Evolutionary conservation across 2,113 vertebrate species (phyloP).

Genomic region (Oreochromis aureus): DNA sequence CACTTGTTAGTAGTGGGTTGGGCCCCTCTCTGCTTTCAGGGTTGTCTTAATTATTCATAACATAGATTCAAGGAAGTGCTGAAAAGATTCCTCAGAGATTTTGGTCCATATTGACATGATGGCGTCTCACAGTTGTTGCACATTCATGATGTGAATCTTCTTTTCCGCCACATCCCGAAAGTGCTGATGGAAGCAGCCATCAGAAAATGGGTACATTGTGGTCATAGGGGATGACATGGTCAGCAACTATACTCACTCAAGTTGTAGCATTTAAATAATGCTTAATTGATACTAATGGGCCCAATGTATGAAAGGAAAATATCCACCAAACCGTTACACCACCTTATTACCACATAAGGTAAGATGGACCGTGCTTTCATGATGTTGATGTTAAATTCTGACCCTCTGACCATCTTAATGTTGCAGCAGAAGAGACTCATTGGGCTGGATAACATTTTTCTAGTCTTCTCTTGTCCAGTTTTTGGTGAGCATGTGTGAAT

Average conservation of each 20-base stretch:
- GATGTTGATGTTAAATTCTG: neutral
- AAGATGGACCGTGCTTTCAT: no score
- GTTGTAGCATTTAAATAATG: neutral
- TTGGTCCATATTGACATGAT: neutral
- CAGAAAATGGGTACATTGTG: neutral
- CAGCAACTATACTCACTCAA: neutral
- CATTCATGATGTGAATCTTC: neutral
- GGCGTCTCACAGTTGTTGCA: neutral
- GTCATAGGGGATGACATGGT: neutral
- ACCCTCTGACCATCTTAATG: neutral
- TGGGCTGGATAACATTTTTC: neutral
- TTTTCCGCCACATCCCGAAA: neutral
- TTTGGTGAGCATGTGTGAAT: neutral
- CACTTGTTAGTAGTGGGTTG: neutral
- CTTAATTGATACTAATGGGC: neutral
- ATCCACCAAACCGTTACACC: neutral
- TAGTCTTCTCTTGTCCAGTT: neutral
- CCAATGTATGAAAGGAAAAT: neutral
- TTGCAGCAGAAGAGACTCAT: neutral
- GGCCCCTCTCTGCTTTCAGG: neutral
- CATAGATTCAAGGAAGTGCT: neutral
- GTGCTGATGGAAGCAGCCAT: neutral
- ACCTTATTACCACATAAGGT: neutral
- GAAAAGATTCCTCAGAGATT: neutral
- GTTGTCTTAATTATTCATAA: neutral